phyloP scores from a whole-genome alignment of 30 jellyfish, hydroid and myxozoan species.

The Aurelia sp. region DNA sequence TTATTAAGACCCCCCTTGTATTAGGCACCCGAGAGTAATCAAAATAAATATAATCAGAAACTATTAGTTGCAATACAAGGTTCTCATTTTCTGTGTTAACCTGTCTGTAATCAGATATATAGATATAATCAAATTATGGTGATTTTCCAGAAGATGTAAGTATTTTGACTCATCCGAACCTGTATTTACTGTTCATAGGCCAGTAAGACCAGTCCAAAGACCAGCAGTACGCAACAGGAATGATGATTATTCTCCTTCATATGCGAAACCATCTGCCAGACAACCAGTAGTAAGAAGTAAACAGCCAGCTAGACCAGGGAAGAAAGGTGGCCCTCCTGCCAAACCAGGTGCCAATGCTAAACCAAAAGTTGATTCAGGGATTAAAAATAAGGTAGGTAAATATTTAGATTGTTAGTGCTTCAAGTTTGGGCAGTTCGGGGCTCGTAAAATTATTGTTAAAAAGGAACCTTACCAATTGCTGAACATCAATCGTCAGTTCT shows the following conservation, averaged over 20 bases:
- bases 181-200: conserved; percentile 39
- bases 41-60: too few relatives aligned
- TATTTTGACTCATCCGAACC: neutral
- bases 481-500: too few relatives aligned
- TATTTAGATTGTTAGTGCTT: neutral
- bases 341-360: conserved; percentile 86
- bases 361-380: conserved; percentile 92
- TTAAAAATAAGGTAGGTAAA: conserved; percentile 32
- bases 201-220: conserved; percentile 82
- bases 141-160: neutral
- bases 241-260: conserved; percentile 82
- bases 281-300: conserved; percentile 62
- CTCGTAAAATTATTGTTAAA: too few relatives aligned
- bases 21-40: too few relatives aligned
- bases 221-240: conserved; percentile 91
- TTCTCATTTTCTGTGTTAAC: too few relatives aligned
- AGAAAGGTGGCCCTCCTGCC: conserved; percentile 42
- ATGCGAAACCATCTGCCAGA: conserved; percentile 69
- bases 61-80: too few relatives aligned
- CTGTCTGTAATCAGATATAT: too few relatives aligned
- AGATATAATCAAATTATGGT: neutral
- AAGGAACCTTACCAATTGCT: too few relatives aligned
- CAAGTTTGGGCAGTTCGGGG: too few relatives aligned
- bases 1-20: too few relatives aligned
- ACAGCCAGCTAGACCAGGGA: conserved; percentile 35